Percentiles rank a stretch among this genome's conserved stretches.
Evolutionary conservation across 2,888 invertebrate species (phyloP).

Genomic region (Eupithecia tripunctaria): DNA sequence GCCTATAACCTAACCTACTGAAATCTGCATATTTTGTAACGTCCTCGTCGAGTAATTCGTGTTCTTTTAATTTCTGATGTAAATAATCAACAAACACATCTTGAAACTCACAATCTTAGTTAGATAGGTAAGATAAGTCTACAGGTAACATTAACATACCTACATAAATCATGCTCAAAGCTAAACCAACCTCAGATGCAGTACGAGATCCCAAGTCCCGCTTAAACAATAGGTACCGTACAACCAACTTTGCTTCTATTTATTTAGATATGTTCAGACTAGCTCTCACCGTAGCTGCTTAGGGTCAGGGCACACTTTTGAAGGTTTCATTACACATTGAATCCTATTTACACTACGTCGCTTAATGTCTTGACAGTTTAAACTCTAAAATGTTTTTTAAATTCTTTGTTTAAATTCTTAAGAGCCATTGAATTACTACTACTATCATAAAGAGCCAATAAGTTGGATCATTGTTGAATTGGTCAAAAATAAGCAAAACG

Average conservation of each 20-base stretch:
- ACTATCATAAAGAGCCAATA: too few species aligned
- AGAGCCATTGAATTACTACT: too few species aligned
- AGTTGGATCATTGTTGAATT: background rate
- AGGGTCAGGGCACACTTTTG: too few species aligned
- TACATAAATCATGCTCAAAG: background rate
- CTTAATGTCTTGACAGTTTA: too few species aligned
- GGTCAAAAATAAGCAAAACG: background rate
- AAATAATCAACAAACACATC: background rate
- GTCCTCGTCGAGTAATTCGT: too few species aligned
- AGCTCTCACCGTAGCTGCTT: background rate
- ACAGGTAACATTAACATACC: background rate
- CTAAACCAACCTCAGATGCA: background rate
- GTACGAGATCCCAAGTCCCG: background rate
- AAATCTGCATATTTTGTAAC: too few species aligned
- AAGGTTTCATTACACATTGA: too few species aligned
- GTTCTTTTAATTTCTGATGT: background rate
- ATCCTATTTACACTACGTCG: too few species aligned
- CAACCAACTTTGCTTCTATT: background rate
- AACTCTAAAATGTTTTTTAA: too few species aligned
- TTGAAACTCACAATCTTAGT: background rate
- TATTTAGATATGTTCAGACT: background rate
- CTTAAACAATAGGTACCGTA: background rate
- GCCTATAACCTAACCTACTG: too few species aligned
- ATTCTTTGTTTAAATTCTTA: too few species aligned
- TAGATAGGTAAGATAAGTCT: background rate